A percentile compares a stretch with the other conserved stretches of the same genome.
These are phyloP conservation scores for Eurosta solidaginis DNA, from an alignment of 1,140 invertebrate species.

Conservation along the genomic window DNA sequence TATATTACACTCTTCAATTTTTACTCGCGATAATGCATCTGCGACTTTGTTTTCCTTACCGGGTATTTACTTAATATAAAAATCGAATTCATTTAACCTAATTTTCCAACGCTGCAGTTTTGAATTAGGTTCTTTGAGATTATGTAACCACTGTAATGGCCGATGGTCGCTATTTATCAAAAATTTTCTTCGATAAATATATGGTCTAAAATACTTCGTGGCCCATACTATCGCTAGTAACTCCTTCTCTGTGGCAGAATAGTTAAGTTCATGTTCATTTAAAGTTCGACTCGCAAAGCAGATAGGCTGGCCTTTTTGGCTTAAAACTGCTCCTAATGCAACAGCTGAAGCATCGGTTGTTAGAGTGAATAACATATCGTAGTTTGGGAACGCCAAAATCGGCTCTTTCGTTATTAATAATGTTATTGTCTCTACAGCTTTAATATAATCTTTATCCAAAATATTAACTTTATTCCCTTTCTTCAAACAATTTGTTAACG, in stretches of 20 bases:
- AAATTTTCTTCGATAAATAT: neutral
- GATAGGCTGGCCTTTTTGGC: too few relatives aligned
- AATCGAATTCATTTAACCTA: too few relatives aligned
- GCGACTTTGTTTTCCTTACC: neutral
- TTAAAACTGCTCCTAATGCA: too few relatives aligned
- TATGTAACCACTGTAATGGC: neutral
- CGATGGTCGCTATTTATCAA: neutral
- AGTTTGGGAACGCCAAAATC: constrained; percentile 41
- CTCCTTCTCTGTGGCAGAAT: neutral
- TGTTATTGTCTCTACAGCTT: too few relatives aligned
- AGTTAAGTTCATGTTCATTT: too few relatives aligned
- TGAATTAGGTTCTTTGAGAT: neutral
- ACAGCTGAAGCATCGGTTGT: neutral
- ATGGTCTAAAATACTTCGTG: neutral
- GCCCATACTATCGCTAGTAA: neutral
- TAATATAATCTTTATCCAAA: neutral
- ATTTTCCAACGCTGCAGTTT: neutral
- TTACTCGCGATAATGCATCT: neutral
- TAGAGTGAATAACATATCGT: neutral
- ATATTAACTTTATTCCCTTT: neutral
- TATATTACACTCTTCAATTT: neutral
- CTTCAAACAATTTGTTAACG: too few relatives aligned
- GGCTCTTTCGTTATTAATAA: neutral
- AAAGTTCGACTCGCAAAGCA: too few relatives aligned
- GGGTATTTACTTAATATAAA: neutral